Conservation (phyloP, 2,797 vertebrate species). For the Gallinago stenura region DNA sequence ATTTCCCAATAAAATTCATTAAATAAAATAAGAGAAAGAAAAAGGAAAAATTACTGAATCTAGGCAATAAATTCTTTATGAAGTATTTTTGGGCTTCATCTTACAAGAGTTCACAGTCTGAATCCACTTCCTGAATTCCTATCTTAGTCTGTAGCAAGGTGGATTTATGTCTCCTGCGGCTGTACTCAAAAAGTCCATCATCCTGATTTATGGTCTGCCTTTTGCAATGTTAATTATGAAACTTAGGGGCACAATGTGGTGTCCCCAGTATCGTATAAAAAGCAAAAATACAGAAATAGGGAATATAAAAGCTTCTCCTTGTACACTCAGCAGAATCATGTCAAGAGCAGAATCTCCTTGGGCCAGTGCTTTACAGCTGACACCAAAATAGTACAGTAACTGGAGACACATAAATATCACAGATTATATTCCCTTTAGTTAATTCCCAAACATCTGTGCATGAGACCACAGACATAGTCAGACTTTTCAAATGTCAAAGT, state of each 20-base stretch:
- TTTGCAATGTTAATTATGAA: background rate
- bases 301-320: background rate
- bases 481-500: constrained; percentile 18
- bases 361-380: background rate
- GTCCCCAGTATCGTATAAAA: background rate
- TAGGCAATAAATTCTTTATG: background rate
- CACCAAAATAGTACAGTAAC: constrained; percentile 23
- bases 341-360: background rate
- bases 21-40: background rate
- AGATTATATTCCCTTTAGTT: background rate
- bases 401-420: background rate
- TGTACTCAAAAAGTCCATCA: background rate
- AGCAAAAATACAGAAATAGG: background rate
- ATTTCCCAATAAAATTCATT: background rate
- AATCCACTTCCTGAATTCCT: background rate
- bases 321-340: background rate
- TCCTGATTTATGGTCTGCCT: background rate
- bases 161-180: background rate
- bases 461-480: background rate
- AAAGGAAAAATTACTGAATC: background rate
- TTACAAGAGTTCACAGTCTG: background rate
- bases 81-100: background rate
- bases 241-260: background rate
- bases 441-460: background rate
- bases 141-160: background rate